phyloP scores from a whole-genome alignment of 2,888 invertebrate genomes.

The Ethmia dodecea region DNA sequence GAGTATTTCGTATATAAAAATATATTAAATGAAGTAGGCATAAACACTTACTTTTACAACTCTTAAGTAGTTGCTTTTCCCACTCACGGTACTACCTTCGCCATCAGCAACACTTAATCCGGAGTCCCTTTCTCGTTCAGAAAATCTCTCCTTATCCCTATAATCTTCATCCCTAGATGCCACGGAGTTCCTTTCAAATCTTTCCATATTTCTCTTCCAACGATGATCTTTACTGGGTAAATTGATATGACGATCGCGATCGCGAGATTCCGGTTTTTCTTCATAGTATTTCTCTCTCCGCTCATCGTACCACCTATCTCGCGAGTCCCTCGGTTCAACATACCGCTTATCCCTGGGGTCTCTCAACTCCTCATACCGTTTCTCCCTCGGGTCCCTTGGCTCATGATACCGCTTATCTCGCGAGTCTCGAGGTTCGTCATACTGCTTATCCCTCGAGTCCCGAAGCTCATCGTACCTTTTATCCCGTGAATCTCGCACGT shows the following conservation, averaged over 20 bases:
- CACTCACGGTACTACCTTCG: slow-evolving; percentile 58
- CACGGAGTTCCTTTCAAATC: slow-evolving; percentile 50
- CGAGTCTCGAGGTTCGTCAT: slow-evolving; percentile 26
- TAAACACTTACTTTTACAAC: slow-evolving; percentile 49
- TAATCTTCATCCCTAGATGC: slow-evolving; percentile 54
- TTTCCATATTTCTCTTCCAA: slow-evolving; percentile 37
- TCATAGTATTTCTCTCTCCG: slow-evolving; percentile 38
- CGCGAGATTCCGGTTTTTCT: slow-evolving; percentile 27
- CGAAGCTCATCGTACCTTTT: slow-evolving; percentile 13
- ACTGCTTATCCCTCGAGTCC: slow-evolving; percentile 24
- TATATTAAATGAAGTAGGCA: no score
- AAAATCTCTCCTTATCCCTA: slow-evolving; percentile 39
- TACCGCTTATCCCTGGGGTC: neutral
- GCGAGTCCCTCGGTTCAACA: slow-evolving; percentile 21
- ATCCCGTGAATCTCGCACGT: neutral
- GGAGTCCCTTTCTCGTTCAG: slow-evolving; percentile 61
- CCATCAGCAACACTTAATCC: slow-evolving; percentile 63
- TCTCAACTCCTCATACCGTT: slow-evolving; percentile 24
- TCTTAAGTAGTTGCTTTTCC: slow-evolving; percentile 56
- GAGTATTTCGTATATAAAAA: no score
- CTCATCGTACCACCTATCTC: slow-evolving; percentile 3
- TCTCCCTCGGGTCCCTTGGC: slow-evolving; percentile 21
- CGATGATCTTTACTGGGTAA: slow-evolving; percentile 33
- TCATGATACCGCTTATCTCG: neutral
- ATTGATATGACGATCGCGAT: slow-evolving; percentile 18